Evolutionary conservation across 2,888 invertebrate genomes (phyloP).

Genomic region (Philhelius pedissequus): DNA sequence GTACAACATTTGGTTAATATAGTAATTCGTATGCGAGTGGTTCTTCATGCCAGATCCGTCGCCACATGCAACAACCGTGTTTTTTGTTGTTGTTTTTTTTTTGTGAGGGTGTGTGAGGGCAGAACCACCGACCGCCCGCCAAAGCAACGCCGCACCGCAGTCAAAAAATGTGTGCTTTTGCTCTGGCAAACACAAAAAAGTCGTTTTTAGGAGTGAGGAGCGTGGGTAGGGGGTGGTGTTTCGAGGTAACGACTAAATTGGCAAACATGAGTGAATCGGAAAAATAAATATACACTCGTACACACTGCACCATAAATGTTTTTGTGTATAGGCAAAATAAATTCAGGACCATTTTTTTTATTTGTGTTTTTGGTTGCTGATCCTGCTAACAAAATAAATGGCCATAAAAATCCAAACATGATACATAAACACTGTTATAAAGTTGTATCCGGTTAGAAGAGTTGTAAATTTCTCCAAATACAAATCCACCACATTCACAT

Average conservation of each 20-base stretch:
- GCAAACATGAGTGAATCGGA: slow-evolving; percentile 30
- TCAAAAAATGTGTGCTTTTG: slow-evolving; percentile 19
- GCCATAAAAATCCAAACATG: slow-evolving; percentile 64
- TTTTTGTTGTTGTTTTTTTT: background rate
- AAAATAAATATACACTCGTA: slow-evolving; percentile 17
- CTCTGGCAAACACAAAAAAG: background rate
- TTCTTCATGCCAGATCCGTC: slow-evolving; percentile 49
- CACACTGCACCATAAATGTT: slow-evolving; percentile 15
- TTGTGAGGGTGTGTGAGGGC: slow-evolving; percentile 5
- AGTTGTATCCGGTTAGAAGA: slow-evolving; percentile 56
- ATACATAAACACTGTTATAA: slow-evolving; percentile 64
- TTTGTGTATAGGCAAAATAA: slow-evolving; percentile 42
- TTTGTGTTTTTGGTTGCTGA: slow-evolving; percentile 11
- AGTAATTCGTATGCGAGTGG: slow-evolving; percentile 75
- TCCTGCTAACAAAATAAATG: slow-evolving; percentile 61
- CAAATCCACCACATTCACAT: background rate
- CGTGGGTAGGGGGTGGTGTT: background rate
- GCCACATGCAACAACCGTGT: slow-evolving; percentile 50
- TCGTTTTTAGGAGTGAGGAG: background rate
- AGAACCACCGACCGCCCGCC: background rate
- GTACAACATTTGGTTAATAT: slow-evolving; percentile 75
- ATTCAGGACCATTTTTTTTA: slow-evolving; percentile 32
- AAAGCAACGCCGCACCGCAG: background rate
- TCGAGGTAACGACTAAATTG: slow-evolving; percentile 56
- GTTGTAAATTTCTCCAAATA: slow-evolving; percentile 49